Conservation (phyloP, 35 echinoderm and acorn worm genomes). For the Chiridota heheva region DNA sequence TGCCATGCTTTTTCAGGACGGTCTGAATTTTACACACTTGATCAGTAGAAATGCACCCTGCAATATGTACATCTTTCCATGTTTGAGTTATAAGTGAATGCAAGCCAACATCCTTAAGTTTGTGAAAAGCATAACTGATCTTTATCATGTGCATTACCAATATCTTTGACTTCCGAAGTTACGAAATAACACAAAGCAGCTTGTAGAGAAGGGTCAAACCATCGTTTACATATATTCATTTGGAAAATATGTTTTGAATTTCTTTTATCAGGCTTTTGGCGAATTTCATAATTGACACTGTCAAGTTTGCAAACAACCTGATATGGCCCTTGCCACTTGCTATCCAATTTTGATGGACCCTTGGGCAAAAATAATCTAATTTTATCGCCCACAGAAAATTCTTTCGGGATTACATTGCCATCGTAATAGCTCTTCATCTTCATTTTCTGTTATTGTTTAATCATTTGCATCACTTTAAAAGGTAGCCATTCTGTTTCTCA, state of each 20-base stretch:
- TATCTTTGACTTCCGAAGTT: too few species aligned
- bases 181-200: too few species aligned
- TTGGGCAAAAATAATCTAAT: background rate
- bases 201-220: too few species aligned
- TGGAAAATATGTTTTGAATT: background rate
- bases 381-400: background rate
- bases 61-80: background rate
- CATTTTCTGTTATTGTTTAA: background rate
- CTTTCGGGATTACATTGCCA: background rate
- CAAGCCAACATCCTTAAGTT: background rate
- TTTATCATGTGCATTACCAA: background rate
- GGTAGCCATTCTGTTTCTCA: background rate
- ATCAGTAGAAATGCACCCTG: background rate
- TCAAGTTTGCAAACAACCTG: background rate
- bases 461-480: background rate
- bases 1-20: too few species aligned
- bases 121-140: background rate
- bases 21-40: too few species aligned
- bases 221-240: too few species aligned
- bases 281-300: conserved; percentile 2
- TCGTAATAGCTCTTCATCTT: background rate
- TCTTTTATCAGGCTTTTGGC: background rate
- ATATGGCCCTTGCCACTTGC: conserved; percentile 15
- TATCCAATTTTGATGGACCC: background rate
- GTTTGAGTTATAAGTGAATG: background rate